Conservation (phyloP, 2,797 vertebrate genomes). For the Cercopithecus petaurista region DNA sequence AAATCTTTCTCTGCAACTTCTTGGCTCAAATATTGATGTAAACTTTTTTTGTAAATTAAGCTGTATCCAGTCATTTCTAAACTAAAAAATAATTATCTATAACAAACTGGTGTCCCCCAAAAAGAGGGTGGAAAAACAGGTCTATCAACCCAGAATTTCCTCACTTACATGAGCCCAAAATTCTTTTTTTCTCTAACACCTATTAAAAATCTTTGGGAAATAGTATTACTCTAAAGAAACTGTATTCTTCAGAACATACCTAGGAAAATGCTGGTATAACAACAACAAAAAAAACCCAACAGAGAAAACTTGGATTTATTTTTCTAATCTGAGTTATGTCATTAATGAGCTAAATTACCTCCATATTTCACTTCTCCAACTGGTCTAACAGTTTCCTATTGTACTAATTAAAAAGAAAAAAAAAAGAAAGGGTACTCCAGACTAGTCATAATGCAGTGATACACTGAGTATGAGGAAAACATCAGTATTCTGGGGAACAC, state of each 20-base stretch:
- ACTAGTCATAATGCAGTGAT: background rate
- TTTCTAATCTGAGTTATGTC: slow-evolving; percentile 45
- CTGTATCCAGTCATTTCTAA: slow-evolving; percentile 41
- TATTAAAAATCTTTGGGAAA: background rate
- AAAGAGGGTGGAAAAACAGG: background rate
- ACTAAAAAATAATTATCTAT: slow-evolving; percentile 25
- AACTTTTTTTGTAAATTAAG: background rate
- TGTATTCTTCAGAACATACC: background rate
- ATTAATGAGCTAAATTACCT: slow-evolving; percentile 41
- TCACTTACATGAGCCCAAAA: slow-evolving; percentile 1
- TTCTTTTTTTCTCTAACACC: background rate
- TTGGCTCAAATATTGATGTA: background rate
- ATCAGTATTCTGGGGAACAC: background rate
- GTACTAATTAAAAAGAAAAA: slow-evolving; percentile 43
- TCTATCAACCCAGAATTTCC: background rate
- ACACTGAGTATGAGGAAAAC: background rate
- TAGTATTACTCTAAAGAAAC: background rate
- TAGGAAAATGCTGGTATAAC: background rate
- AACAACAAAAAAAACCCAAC: background rate
- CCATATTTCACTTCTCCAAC: background rate
- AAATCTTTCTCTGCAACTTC: background rate
- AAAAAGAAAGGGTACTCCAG: background rate
- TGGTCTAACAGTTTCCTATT: background rate
- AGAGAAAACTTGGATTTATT: slow-evolving; percentile 25
- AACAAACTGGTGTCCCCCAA: background rate